Percentiles rank a stretch among this genome's conserved stretches.
Evolutionary conservation across 1,140 invertebrate genomes (phyloP).

Genomic region (Lucilia cuprina): DNA sequence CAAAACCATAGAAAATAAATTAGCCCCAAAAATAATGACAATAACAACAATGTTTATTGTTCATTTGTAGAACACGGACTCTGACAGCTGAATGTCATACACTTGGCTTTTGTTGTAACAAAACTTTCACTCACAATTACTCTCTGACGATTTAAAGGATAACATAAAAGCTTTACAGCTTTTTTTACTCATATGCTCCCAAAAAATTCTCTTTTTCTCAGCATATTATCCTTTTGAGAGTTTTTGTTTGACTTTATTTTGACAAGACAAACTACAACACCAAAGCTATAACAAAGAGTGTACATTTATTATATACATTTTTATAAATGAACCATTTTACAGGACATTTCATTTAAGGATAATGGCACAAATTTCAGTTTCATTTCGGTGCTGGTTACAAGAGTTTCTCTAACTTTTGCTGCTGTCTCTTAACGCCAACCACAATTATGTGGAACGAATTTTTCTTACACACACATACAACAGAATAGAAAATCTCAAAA

Average conservation of each 20-base stretch:
- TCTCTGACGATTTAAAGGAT: background rate
- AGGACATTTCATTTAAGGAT: constrained; percentile 25
- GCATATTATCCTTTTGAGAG: background rate
- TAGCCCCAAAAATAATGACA: constrained; percentile 11
- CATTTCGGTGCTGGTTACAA: constrained; percentile 31
- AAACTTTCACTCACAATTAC: background rate
- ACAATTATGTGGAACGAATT: background rate
- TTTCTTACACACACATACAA: background rate
- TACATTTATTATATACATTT: background rate
- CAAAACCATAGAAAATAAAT: constrained; percentile 17
- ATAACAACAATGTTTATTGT: background rate
- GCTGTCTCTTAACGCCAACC: background rate
- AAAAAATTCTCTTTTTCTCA: background rate
- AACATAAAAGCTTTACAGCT: background rate
- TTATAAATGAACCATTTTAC: constrained; percentile 17
- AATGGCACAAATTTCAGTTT: constrained; percentile 34
- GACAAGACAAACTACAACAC: background rate
- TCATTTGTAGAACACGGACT: constrained; percentile 9
- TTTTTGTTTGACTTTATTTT: constrained; percentile 14
- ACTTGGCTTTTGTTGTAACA: constrained; percentile 1
- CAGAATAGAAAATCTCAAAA: background rate
- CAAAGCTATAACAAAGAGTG: background rate
- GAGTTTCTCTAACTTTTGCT: background rate
- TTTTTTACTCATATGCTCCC: background rate
- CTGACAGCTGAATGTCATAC: constrained; percentile 21